Evolutionary conservation across 2,113 vertebrate genomes (phyloP), one percentile per base, ranked within the genome.

Genomic region (Sphaerodactylus townsendi): DNA sequence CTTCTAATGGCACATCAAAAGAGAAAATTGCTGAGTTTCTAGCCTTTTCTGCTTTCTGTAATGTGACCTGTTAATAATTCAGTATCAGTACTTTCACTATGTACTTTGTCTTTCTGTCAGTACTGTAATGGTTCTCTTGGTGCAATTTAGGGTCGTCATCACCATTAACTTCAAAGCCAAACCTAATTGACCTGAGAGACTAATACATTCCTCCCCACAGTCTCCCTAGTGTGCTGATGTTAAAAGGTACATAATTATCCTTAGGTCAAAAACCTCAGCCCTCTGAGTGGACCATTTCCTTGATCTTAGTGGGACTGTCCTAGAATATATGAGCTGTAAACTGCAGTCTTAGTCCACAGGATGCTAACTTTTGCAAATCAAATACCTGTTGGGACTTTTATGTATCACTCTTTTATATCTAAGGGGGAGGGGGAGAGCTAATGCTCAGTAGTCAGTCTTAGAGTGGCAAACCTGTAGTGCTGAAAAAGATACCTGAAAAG

Each of bases 61-160:
- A 73, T 75, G 46, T 23, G 28, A 35, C 13, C 41, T 77, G 10
- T 76, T 76, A 69, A 48, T 76, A 81, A 53, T 81, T 76, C 79
- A 81, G 23, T n/a, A 28, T 53, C 53, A 62, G 53, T 82, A 23
- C 59, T 62, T 65, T 33, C 33, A 30, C 48, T 69, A 25, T 69
- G 9, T 53, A 84, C 39, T 84, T 76, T 77, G 41, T 77, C 64
- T 83, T 77, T 77, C 73, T 77, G 46, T 83, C 73, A 77, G 68
- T 33, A 77, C 46, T 37, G 39, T 68, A 77, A 83, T 69, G 39
- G 46, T 83, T 68, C 46, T 83, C 25, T 1, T 9, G 62, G 33
- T 69, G 68, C 15, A 76, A 53, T 68, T 68, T 68, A 76, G 82
- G 82, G 25, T 50, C 62, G 68, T 83, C 65, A 65, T 83, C 72